phyloP scores from a whole-genome alignment of 2,888 invertebrate species.

The Dasysyrphus tricinctus region DNA sequence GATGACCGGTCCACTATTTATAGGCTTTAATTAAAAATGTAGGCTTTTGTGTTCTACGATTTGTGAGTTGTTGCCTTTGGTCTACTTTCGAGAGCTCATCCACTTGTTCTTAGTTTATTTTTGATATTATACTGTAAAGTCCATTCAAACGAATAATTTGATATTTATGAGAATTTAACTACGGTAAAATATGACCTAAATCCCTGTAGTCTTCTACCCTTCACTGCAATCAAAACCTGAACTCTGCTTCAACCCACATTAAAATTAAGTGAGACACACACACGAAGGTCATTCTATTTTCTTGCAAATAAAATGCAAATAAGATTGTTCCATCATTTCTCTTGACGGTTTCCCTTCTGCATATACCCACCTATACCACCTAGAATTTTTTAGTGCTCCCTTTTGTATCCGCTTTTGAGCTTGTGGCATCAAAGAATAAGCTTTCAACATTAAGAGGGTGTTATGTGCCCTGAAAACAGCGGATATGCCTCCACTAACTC shows the following conservation, averaged over 20 bases:
- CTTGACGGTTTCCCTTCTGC: conserved; percentile 51
- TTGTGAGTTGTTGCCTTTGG: neutral
- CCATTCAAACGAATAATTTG: conserved; percentile 1
- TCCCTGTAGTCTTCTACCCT: neutral
- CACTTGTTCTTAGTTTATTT: neutral
- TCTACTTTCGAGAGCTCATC: neutral
- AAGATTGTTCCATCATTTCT: conserved; percentile 46
- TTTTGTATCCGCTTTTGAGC: conserved; percentile 52
- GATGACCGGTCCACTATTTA: neutral
- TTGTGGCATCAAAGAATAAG: conserved; percentile 40
- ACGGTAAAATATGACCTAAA: neutral
- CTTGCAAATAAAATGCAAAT: conserved; percentile 69
- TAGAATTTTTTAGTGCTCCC: conserved; percentile 53
- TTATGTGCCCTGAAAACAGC: conserved; percentile 54
- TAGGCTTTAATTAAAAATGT: neutral
- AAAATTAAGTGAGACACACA: conserved; percentile 45
- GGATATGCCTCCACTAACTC: conserved; percentile 47
- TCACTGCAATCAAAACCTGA: neutral
- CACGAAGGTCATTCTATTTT: conserved; percentile 65
- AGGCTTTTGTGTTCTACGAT: neutral
- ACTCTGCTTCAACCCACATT: neutral
- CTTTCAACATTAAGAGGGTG: conserved; percentile 58
- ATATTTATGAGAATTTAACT: neutral
- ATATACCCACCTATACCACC: neutral
- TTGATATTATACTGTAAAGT: neutral